Evolutionary conservation across 2,888 invertebrate genomes (phyloP).

Genomic region (Thereva nobilitata): DNA sequence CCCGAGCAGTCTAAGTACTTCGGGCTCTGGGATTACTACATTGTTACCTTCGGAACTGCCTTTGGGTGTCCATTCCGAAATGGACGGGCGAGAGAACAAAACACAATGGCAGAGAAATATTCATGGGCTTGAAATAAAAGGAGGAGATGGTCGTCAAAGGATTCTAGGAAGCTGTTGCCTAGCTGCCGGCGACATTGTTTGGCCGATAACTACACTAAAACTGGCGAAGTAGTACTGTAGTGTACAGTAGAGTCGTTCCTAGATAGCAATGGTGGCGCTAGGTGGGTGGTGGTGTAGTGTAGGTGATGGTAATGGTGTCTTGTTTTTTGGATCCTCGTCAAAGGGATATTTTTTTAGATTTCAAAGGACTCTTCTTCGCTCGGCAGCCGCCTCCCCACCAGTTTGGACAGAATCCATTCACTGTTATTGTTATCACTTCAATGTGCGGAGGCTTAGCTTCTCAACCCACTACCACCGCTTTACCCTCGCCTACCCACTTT

Average conservation of each 20-base stretch:
- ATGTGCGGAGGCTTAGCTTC: conserved; percentile 6
- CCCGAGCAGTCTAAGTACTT: too few relatives aligned
- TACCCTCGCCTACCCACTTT: too few relatives aligned
- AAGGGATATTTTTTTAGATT: background rate
- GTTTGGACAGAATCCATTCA: conserved; percentile 28
- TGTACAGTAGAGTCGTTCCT: conserved; percentile 25
- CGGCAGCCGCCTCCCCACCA: conserved; percentile 5
- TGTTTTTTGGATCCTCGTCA: conserved; percentile 5
- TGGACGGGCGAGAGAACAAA: background rate
- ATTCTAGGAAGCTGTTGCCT: conserved; percentile 35
- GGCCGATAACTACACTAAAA: conserved; percentile 35
- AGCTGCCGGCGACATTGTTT: conserved; percentile 40
- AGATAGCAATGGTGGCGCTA: conserved; percentile 8
- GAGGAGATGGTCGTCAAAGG: conserved; percentile 13
- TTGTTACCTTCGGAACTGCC: too few relatives aligned
- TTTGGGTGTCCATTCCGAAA: too few relatives aligned
- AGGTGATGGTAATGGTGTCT: too few relatives aligned
- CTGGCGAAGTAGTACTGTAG: conserved; percentile 4
- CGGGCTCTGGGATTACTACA: too few relatives aligned
- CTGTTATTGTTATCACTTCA: conserved; percentile 31
- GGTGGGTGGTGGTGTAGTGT: too few relatives aligned
- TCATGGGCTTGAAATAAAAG: background rate
- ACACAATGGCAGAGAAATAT: too few relatives aligned
- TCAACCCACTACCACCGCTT: too few relatives aligned
- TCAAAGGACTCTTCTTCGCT: background rate